Percentiles rank a stretch among this genome's conserved stretches.
These are phyloP conservation scores for cattle (Bos taurus) DNA, from an alignment of 2,113 vertebrate species.

Conservation along the genomic window DNA sequence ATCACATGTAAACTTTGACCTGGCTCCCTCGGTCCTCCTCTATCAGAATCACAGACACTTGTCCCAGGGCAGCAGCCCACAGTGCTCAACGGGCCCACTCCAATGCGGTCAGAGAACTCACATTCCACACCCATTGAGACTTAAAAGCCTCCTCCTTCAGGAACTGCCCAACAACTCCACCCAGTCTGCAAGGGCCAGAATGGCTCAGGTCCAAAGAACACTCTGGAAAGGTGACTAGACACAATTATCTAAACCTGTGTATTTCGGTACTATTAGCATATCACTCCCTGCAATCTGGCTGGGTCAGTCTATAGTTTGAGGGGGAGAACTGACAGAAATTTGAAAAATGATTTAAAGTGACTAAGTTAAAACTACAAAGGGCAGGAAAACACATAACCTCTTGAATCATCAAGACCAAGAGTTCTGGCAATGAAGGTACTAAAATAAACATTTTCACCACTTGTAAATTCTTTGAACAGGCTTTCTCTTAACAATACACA, in stretches of 20 bases:
- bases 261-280: not conserved
- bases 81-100: fast-evolving
- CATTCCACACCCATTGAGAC: not conserved
- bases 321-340: not conserved
- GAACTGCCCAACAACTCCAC: not conserved
- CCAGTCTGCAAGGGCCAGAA: not conserved
- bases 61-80: no score
- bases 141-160: not conserved
- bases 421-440: not conserved
- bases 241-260: not conserved
- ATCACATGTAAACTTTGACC: no score
- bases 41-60: not conserved
- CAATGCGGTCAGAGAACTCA: not conserved
- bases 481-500: not conserved
- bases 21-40: not conserved
- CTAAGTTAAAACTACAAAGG: not conserved
- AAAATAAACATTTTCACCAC: slow-evolving; percentile 38
- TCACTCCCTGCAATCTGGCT: not conserved
- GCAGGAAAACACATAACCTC: not conserved
- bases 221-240: not conserved
- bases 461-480: not conserved
- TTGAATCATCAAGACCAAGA: slow-evolving; percentile 24
- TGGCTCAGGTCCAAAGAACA: not conserved
- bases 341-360: not conserved
- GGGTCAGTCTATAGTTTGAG: not conserved